Conservation (phyloP, 1,140 invertebrate genomes). For the Ruditapes philippinarum region DNA sequence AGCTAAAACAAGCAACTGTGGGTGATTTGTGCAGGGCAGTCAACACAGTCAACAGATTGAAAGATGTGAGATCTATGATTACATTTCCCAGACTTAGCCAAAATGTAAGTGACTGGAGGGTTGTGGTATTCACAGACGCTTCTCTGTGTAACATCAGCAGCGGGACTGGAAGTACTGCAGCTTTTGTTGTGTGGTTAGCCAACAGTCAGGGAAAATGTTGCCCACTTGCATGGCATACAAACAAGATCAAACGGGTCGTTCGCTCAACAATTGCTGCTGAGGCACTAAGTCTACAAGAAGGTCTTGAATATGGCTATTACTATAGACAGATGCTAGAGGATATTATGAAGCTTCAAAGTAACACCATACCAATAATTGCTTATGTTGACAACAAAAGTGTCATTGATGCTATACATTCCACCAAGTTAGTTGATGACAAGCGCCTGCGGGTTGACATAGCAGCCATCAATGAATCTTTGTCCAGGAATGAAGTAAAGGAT, state of each 20-base stretch:
- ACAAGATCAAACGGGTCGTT: slow-evolving; percentile 58
- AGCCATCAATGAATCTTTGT: slow-evolving; percentile 52
- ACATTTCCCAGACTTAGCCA: slow-evolving; percentile 4
- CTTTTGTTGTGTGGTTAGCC: slow-evolving; percentile 46
- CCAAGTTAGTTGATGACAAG: slow-evolving; percentile 73
- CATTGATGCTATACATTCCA: slow-evolving; percentile 65
- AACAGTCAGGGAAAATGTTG: slow-evolving; percentile 53
- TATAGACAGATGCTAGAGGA: slow-evolving; percentile 39
- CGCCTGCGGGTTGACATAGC: slow-evolving; percentile 66
- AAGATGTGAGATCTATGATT: slow-evolving; percentile 30
- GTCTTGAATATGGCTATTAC: slow-evolving; percentile 57
- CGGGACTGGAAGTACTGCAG: slow-evolving; percentile 58
- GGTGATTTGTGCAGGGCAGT: slow-evolving; percentile 46
- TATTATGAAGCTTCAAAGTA: no score
- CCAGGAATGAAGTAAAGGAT: slow-evolving; percentile 36
- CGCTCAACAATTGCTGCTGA: slow-evolving; percentile 62
- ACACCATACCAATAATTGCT: slow-evolving; percentile 54
- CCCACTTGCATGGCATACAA: slow-evolving; percentile 52
- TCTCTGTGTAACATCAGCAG: slow-evolving; percentile 60
- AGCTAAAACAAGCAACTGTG: slow-evolving; percentile 48
- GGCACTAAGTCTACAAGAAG: slow-evolving; percentile 50
- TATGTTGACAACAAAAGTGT: slow-evolving; percentile 72
- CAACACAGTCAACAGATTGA: slow-evolving; percentile 49
- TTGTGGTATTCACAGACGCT: slow-evolving; percentile 61
- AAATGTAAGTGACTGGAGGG: slow-evolving; percentile 34